A percentile compares a stretch with the other conserved stretches of the same genome.
Evolutionary conservation across 2,888 invertebrate species (phyloP).

Genomic region (Drosophila neonasuta): DNA sequence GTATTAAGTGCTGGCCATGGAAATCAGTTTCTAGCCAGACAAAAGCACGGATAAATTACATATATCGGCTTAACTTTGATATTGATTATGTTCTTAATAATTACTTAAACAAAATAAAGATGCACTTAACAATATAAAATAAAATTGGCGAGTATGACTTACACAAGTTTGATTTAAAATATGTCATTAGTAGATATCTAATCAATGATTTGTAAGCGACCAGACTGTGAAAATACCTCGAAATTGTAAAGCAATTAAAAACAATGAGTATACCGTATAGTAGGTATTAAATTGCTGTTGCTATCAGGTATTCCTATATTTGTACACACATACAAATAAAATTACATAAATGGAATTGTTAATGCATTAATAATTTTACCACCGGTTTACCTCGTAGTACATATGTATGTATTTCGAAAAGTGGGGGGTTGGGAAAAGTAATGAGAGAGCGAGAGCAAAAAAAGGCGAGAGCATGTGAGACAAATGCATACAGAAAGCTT

Average conservation of each 20-base stretch:
- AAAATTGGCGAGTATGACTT: no score
- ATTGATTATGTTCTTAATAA: no score
- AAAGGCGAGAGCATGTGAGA: neutral
- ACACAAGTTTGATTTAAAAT: no score
- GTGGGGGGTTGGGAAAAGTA: neutral
- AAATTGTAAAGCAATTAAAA: neutral
- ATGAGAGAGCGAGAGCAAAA: neutral
- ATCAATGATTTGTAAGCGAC: neutral
- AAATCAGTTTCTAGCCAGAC: neutral
- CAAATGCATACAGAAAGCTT: conserved; percentile 28
- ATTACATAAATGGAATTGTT: neutral
- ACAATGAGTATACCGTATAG: neutral
- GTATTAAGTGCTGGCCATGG: neutral
- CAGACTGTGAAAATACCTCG: neutral
- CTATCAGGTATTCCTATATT: neutral
- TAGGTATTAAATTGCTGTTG: no score
- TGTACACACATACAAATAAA: neutral
- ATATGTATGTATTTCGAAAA: neutral
- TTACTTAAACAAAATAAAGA: neutral
- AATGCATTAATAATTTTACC: neutral
- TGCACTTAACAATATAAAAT: neutral
- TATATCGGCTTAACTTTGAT: no score
- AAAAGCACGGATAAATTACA: neutral
- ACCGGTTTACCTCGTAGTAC: neutral
- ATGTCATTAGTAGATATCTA: neutral